phyloP scores from a whole-genome alignment of 2,888 invertebrate genomes.

The Sepiola atlantica region DNA sequence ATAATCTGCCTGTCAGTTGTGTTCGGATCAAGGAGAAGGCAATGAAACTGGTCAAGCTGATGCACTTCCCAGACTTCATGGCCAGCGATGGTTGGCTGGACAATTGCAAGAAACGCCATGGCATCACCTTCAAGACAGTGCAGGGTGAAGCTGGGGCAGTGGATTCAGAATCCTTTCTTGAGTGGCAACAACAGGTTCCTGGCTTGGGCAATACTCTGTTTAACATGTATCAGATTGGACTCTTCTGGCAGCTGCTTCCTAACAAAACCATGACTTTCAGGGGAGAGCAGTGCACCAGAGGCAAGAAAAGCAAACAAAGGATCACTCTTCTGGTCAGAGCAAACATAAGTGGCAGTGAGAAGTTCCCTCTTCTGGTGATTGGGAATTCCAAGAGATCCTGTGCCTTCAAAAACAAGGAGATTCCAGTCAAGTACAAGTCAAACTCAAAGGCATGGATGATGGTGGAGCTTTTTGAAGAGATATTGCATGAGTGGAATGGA shows the following conservation, averaged over 20 bases:
- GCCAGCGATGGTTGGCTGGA: too few species aligned
- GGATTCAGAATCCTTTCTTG: background rate
- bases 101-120: too few species aligned
- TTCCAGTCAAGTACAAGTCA: background rate
- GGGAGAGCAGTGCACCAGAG: background rate
- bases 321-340: background rate
- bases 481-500: background rate
- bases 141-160: too few species aligned
- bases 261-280: background rate
- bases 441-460: background rate
- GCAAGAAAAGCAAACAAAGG: too few species aligned
- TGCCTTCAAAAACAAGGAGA: background rate
- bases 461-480: background rate
- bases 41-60: background rate
- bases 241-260: too few species aligned
- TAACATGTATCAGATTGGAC: background rate
- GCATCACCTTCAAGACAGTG: too few species aligned
- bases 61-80: too few species aligned
- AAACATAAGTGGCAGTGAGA: background rate
- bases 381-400: background rate
- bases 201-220: background rate
- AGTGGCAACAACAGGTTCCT: constrained; percentile 15
- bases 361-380: background rate
- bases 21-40: background rate
- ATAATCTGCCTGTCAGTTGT: background rate